Conservation (phyloP, 2,797 vertebrate genomes). For the Alauda arvensis region DNA sequence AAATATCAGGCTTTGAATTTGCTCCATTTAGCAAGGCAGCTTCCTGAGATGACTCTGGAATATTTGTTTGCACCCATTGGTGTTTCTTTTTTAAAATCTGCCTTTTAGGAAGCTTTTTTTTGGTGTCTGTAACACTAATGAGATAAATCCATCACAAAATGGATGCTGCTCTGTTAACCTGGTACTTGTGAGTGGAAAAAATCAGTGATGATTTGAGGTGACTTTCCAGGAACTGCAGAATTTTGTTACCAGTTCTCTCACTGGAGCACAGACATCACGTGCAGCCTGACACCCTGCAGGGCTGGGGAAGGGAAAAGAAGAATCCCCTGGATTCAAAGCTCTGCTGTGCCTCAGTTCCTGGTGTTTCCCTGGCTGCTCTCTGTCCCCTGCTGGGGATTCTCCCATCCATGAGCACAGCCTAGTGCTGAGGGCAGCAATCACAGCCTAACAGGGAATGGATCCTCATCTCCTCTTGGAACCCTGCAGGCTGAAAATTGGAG, state of each 20-base stretch:
- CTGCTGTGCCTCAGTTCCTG: neutral
- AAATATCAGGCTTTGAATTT: neutral
- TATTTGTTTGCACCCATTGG: rapidly evolving
- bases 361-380: neutral
- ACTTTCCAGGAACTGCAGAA: neutral
- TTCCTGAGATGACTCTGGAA: neutral
- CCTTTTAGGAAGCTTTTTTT: neutral
- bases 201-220: neutral
- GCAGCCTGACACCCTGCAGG: neutral
- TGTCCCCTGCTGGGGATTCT: neutral
- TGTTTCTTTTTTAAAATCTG: neutral
- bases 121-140: neutral
- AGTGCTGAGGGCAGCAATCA: neutral
- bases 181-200: neutral
- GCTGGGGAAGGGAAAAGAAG: neutral
- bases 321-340: neutral
- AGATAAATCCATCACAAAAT: neutral
- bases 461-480: no score
- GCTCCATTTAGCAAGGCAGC: neutral
- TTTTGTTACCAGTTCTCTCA: neutral
- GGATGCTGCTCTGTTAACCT: neutral
- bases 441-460: neutral
- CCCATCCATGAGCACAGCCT: conserved; percentile 14
- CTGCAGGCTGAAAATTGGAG: no score
- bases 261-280: neutral